Evolutionary conservation across 2,888 invertebrate species (phyloP).

Genomic region (Idaea biselata): DNA sequence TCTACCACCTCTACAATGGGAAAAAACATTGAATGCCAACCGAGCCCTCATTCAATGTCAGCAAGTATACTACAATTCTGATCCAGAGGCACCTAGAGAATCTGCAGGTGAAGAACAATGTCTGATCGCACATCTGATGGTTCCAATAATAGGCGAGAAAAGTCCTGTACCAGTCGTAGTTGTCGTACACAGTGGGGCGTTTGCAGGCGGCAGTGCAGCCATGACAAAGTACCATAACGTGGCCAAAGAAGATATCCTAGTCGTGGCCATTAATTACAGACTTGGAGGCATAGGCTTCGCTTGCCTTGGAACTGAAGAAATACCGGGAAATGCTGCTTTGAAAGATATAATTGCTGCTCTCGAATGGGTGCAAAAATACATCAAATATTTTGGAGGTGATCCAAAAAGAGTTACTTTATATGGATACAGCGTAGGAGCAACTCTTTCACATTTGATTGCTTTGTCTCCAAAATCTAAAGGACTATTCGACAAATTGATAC

Average conservation of each 20-base stretch:
- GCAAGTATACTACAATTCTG: conserved; percentile 55
- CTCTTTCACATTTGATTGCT: conserved; percentile 66
- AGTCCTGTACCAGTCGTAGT: conserved; percentile 63
- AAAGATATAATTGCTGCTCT: conserved; percentile 92
- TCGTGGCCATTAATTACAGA: conserved; percentile 85
- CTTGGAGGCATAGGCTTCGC: conserved; percentile 87
- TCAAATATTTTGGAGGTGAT: conserved; percentile 89
- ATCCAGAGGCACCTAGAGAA: conserved; percentile 45
- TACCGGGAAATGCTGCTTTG: conserved; percentile 91
- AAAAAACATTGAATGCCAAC: conserved; percentile 45
- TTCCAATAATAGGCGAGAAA: conserved; percentile 54
- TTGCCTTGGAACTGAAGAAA: conserved; percentile 79
- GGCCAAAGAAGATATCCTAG: conserved; percentile 84
- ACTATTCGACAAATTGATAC: conserved; percentile 59
- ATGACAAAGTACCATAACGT: conserved; percentile 80
- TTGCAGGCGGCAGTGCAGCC: conserved; percentile 59
- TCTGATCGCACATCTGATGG: conserved; percentile 53
- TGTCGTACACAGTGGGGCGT: conserved; percentile 70
- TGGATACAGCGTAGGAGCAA: conserved; percentile 90
- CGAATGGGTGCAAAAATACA: conserved; percentile 87
- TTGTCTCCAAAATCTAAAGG: conserved; percentile 57
- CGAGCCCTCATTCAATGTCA: conserved; percentile 46
- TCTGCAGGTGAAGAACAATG: conserved; percentile 64
- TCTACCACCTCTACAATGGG: conserved; percentile 57
- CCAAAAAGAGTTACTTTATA: conserved; percentile 87